Conservation (phyloP, 2,888 invertebrate species). For the Apotomis turbidana region DNA sequence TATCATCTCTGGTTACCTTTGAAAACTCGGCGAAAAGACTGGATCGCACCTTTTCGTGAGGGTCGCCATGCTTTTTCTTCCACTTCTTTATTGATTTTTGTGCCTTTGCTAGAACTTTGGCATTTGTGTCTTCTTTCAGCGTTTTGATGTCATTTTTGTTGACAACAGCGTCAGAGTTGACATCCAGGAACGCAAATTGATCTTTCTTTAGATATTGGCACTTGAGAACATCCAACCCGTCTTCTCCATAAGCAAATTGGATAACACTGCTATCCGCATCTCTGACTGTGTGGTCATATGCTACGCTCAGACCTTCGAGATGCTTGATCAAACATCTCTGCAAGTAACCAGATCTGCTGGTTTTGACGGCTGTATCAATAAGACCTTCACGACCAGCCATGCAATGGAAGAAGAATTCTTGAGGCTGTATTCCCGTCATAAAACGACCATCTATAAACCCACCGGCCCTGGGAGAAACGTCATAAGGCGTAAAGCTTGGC, state of each 20-base stretch:
- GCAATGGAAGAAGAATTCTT: conserved; percentile 99
- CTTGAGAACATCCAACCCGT: conserved; percentile 95
- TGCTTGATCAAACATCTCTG: conserved; percentile 99
- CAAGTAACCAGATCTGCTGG: conserved; percentile 98
- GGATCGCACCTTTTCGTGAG: conserved; percentile 70
- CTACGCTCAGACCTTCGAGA: conserved; percentile 96
- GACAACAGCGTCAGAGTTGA: conserved; percentile 88
- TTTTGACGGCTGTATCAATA: conserved; percentile 99
- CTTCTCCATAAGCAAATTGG: conserved; percentile 97
- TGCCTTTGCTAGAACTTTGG: conserved; percentile 79
- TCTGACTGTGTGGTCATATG: conserved; percentile 97
- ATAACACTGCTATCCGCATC: conserved; percentile 97
- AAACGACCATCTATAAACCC: conserved; percentile 98
- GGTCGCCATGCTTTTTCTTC: conserved; percentile 82
- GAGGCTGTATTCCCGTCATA: conserved; percentile 98
- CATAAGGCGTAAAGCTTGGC: conserved; percentile 95
- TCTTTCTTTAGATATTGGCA: conserved; percentile 91
- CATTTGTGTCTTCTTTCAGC: conserved; percentile 83
- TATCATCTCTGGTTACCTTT: conserved; percentile 73
- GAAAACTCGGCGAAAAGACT: conserved; percentile 86
- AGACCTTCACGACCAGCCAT: conserved; percentile 99
- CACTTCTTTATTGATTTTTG: conserved; percentile 85
- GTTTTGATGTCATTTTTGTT: conserved; percentile 82
- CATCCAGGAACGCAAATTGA: conserved; percentile 91
- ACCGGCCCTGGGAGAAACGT: conserved; percentile 95